Conservation (phyloP, 2,113 vertebrate genomes). For the Elachura formosa region DNA sequence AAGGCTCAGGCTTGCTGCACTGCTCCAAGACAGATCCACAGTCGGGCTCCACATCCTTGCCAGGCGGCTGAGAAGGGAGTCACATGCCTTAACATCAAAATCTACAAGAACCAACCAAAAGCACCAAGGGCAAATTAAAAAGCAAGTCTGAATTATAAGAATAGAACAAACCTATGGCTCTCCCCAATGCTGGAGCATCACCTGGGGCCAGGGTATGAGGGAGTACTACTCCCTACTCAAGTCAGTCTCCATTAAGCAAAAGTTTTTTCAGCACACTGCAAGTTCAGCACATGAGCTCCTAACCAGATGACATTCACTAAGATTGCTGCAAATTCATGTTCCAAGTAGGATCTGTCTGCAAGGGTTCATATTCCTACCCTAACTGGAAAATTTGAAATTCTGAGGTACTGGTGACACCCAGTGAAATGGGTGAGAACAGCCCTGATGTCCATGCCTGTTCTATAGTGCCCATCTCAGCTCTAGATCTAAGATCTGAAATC, state of each 20-base stretch:
- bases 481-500: not conserved
- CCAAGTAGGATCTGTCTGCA: not conserved
- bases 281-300: not conserved
- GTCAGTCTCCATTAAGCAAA: not conserved
- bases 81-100: not conserved
- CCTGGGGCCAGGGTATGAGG: accelerated
- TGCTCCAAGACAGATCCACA: not conserved
- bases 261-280: not conserved
- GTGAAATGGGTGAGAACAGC: not conserved
- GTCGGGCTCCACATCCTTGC: not conserved
- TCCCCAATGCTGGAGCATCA: not conserved
- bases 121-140: not conserved
- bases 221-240: not conserved
- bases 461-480: not conserved
- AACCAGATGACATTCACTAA: not conserved
- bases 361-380: not conserved
- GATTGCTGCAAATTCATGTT: not conserved
- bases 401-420: not conserved
- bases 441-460: not conserved
- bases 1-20: not conserved
- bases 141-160: not conserved
- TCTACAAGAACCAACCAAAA: not conserved
- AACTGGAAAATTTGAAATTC: not conserved
- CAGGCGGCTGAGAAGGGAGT: not conserved
- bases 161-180: not conserved